Percentiles rank a stretch among this genome's conserved stretches.
These are phyloP conservation scores for Epizoanthus scotinus DNA, from an alignment of 92 coral and sea anemone genomes.

Conservation along the genomic window DNA sequence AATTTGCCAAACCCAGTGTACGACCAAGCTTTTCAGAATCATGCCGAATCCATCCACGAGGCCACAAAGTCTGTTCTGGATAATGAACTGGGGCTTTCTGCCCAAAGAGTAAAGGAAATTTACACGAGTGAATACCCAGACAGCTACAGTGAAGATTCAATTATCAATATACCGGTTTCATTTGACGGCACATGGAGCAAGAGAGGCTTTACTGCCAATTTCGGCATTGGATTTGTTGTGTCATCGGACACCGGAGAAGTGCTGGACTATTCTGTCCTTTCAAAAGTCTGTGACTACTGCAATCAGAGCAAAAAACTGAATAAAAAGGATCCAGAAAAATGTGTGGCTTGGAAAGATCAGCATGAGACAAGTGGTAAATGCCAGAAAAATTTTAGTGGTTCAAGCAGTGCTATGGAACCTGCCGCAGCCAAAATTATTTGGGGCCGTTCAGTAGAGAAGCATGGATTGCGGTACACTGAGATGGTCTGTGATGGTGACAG, in stretches of 20 bases:
- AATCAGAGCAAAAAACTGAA: constrained; percentile 36
- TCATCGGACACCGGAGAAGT: constrained; percentile 47
- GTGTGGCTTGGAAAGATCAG: constrained; percentile 12
- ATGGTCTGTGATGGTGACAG: constrained; percentile 45
- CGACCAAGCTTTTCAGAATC: constrained; percentile 33
- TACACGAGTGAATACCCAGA: constrained; percentile 22
- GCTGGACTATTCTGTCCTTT: constrained; percentile 35
- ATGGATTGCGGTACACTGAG: constrained; percentile 36
- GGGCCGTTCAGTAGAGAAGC: constrained; percentile 22
- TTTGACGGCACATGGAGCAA: too few species aligned
- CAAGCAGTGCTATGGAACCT: constrained; percentile 33
- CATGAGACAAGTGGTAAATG: constrained; percentile 26
- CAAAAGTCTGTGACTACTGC: constrained; percentile 41
- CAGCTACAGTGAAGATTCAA: constrained; percentile 11
- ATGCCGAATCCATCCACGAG: constrained; percentile 31
- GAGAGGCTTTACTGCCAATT: constrained; percentile 49
- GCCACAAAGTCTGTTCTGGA: constrained; percentile 38
- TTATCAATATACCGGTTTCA: constrained; percentile 37
- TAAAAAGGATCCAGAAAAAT: constrained; percentile 24
- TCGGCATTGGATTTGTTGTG: constrained; percentile 45
- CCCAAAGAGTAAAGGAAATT: constrained; percentile 23
- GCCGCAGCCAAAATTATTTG: constrained; percentile 29
- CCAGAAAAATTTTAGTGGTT: constrained; percentile 21
- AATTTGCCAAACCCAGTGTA: constrained; percentile 56
- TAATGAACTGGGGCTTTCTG: constrained; percentile 26